These are phyloP conservation scores for Hormaphis cornu DNA, from an alignment of 1,140 invertebrate species.

Conservation along the genomic window DNA sequence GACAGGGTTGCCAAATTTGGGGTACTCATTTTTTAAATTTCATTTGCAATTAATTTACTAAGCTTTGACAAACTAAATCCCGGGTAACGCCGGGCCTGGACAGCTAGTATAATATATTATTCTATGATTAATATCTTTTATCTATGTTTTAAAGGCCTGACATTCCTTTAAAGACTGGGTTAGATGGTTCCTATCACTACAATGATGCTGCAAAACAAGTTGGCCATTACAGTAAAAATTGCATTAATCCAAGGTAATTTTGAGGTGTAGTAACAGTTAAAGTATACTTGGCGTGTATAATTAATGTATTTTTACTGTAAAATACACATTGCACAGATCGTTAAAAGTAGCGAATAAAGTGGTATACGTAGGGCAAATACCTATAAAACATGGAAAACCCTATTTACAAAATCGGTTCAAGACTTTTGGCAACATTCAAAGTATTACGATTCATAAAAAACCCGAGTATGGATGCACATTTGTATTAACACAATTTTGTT, in stretches of 20 bases:
- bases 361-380: conserved; percentile 28
- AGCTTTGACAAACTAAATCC: no score
- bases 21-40: no score
- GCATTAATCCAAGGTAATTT: background rate
- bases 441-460: conserved; percentile 25
- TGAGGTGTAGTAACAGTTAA: background rate
- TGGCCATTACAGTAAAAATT: background rate
- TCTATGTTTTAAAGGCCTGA: no score
- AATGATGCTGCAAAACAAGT: background rate
- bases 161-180: no score
- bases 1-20: no score
- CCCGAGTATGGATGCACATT: background rate
- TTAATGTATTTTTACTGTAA: background rate
- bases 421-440: conserved; percentile 4
- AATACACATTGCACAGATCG: background rate
- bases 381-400: conserved; percentile 10
- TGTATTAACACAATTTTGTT: background rate
- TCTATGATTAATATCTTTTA: no score
- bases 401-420: conserved; percentile 14
- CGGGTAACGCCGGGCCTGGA: no score
- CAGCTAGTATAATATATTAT: no score
- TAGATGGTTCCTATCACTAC: conserved; percentile 6
- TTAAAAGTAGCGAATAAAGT: conserved; percentile 13
- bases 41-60: no score
- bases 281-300: background rate